A percentile compares a stretch with the other conserved stretches of the same genome.
phyloP scores from a whole-genome alignment of 2,113 vertebrate genomes.

The Aplodontia rufa region DNA sequence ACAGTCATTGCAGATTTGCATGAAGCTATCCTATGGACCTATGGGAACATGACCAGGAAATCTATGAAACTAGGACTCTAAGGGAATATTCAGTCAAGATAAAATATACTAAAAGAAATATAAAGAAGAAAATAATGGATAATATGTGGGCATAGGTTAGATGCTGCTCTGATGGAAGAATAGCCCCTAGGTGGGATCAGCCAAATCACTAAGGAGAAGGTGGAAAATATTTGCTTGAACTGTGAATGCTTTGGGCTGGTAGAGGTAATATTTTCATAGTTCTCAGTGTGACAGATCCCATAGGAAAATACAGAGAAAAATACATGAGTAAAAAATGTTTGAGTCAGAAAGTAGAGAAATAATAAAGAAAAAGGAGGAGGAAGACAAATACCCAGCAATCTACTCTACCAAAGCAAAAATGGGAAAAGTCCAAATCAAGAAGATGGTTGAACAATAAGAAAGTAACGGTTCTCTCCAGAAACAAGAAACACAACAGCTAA shows the following conservation, averaged over 20 bases:
- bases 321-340: not conserved
- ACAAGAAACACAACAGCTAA: not conserved
- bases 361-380: not conserved
- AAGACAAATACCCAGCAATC: not conserved
- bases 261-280: constrained; percentile 2
- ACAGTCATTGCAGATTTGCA: not conserved
- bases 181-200: not conserved
- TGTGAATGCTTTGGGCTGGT: constrained; percentile 6
- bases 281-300: not conserved
- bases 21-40: not conserved
- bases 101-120: not conserved
- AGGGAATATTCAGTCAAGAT: not conserved
- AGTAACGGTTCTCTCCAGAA: not conserved
- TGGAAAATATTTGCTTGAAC: constrained; percentile 14
- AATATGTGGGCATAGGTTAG: not conserved
- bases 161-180: not conserved
- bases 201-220: not conserved
- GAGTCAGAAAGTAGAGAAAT: not conserved
- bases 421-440: not conserved
- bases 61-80: not conserved
- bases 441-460: not conserved
- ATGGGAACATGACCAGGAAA: not conserved
- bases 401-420: not conserved
- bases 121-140: not conserved
- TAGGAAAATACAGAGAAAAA: not conserved